Conservation (phyloP, 1,140 invertebrate species). For the Drosophila triauraria region DNA sequence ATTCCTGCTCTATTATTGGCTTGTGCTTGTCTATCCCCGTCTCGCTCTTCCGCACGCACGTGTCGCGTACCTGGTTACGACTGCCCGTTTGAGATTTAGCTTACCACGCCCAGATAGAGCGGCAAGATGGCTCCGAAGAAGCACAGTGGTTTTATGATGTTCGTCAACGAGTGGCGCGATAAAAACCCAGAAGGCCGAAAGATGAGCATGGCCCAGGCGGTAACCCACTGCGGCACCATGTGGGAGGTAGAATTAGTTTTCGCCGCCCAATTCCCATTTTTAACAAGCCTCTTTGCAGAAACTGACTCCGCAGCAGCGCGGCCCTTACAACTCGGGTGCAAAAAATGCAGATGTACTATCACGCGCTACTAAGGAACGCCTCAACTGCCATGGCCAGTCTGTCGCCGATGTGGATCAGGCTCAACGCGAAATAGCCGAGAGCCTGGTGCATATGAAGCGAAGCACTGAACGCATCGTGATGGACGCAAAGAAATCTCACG, state of each 20-base stretch:
- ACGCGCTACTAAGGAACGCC: constrained; percentile 8
- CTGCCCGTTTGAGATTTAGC: not conserved
- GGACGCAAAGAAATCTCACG: constrained; percentile 27
- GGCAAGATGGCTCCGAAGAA: constrained; percentile 62
- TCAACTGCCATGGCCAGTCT: constrained; percentile 50
- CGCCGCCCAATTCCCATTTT: not conserved
- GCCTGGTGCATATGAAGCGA: constrained; percentile 53
- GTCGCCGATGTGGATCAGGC: constrained; percentile 41
- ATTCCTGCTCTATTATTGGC: constrained; percentile 21
- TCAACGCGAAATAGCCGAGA: constrained; percentile 19
- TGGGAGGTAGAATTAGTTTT: constrained; percentile 38
- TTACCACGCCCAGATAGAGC: constrained; percentile 10
- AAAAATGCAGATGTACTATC: constrained; percentile 34
- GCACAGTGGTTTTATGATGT: constrained; percentile 51
- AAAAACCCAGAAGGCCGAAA: not conserved
- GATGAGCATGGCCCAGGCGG: constrained; percentile 28
- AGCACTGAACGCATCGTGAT: constrained; percentile 57
- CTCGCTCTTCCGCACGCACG: constrained; percentile 17
- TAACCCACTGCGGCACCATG: constrained; percentile 28
- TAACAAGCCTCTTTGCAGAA: constrained; percentile 14
- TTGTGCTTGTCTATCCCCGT: not conserved
- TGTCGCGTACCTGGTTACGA: not conserved
- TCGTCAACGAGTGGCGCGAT: constrained; percentile 53
- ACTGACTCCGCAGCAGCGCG: constrained; percentile 48
- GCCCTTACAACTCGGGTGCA: constrained; percentile 42